Conservation (phyloP, 2,113 vertebrate genomes). For the Gnathonemus longibarbis region DNA sequence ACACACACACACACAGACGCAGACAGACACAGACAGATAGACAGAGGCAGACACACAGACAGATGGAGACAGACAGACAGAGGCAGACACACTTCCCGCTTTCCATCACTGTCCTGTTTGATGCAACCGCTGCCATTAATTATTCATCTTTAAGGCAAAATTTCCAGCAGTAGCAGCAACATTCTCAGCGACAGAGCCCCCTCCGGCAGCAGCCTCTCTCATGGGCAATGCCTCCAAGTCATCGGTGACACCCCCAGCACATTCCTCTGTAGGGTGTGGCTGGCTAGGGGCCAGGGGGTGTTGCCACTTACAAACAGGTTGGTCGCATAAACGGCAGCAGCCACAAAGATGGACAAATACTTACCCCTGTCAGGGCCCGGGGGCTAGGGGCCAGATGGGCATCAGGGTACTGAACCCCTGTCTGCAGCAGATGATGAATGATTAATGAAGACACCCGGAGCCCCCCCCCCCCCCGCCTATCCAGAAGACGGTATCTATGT, state of each 20-base stretch:
- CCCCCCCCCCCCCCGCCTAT: neutral
- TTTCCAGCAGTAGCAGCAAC: neutral
- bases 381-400: neutral
- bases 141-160: slow-evolving; percentile 9
- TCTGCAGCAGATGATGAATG: neutral
- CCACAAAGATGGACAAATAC: neutral
- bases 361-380: neutral
- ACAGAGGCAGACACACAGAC: neutral
- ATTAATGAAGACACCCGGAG: neutral
- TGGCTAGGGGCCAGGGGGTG: neutral
- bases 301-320: neutral
- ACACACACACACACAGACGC: too few species aligned
- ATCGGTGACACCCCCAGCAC: neutral
- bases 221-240: neutral
- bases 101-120: neutral
- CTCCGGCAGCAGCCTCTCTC: neutral
- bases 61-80: neutral
- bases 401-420: neutral
- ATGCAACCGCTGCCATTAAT: neutral
- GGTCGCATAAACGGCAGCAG: neutral
- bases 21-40: neutral
- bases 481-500: neutral
- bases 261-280: neutral
- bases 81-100: neutral
- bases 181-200: neutral